Evolutionary conservation across 2,797 vertebrate species (phyloP), one percentile per base, ranked within the genome.

Genomic region (Melanotaenia parkinsoni): DNA sequence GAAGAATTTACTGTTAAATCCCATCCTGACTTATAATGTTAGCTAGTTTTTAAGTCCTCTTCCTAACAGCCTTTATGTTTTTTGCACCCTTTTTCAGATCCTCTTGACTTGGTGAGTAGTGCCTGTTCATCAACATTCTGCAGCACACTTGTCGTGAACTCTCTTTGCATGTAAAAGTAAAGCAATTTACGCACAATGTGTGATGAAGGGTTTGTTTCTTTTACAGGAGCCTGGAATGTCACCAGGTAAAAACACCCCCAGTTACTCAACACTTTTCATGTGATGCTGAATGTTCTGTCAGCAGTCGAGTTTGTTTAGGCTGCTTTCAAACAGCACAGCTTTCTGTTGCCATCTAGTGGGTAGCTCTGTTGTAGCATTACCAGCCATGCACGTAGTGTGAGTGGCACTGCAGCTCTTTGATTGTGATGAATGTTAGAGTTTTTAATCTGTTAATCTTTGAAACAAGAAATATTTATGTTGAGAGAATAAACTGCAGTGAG

Each of bases 41-140:
- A 2, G 1, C 43, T 1, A 10, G 14, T 16, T 37, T 38, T 8
- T 45, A 3, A 69, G 51, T 51, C 35, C 6, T 67, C 3, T 30
- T 47, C 8, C 37, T 79, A 13, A 80, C 24, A 4, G 2, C 58
- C 24, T 35, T 22, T 61, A 5, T 79, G 0, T 70, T 28, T 64
- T 62, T 61, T 64, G 5, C 70, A 35, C 85, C 64, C 77, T 69
- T 2, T 89, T 92, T 83, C 91, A 95, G 95, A 93, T 92, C 94
- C 95, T 62, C 94, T 80, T 47, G 95, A 95, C 77, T 85, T 89
- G 93, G 95, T 95, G 85, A 95, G 95, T 93, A 71, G 9, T 59
- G 58, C 28, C 4, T 18, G 1, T 50, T 18, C 6, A 12, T 56
- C 56, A 60, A 3, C 5, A 16, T 7, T 20, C 22, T 58, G 16